Conservation (phyloP, 1,140 invertebrate genomes). For the Zaprionus nigranus region DNA sequence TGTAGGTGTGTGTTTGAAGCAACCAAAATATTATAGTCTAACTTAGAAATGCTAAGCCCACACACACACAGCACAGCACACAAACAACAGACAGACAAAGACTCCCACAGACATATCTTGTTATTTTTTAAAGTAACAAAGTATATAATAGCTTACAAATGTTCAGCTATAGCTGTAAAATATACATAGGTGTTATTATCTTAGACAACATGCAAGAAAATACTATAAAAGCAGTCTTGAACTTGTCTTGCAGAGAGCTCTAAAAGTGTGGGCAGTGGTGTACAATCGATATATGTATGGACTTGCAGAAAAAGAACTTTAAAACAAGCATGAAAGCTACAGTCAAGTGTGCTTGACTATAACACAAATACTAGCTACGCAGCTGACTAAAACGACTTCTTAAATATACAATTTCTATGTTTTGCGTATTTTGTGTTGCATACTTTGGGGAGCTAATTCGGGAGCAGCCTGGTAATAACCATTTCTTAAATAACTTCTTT, state of each 20-base stretch:
- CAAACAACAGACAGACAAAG: neutral
- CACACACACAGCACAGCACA: neutral
- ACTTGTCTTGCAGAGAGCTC: neutral
- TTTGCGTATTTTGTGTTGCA: too few relatives aligned
- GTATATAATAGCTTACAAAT: constrained; percentile 5
- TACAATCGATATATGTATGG: too few relatives aligned
- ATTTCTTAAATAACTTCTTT: too few relatives aligned
- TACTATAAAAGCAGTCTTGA: neutral
- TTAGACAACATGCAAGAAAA: neutral
- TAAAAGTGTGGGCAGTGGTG: neutral
- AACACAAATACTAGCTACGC: too few relatives aligned
- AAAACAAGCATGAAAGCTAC: too few relatives aligned
- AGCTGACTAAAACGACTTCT: too few relatives aligned
- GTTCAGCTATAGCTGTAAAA: neutral
- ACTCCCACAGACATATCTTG: neutral
- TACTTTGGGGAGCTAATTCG: too few relatives aligned
- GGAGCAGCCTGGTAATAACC: too few relatives aligned
- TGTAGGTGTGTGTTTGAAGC: neutral
- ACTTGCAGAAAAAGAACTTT: neutral
- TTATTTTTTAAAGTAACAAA: neutral
- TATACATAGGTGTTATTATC: constrained; percentile 1
- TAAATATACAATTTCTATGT: too few relatives aligned
- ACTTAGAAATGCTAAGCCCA: constrained; percentile 35
- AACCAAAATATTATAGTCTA: constrained; percentile 49
- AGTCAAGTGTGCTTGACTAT: too few relatives aligned